Evolutionary conservation across 2,113 vertebrate species (phyloP).

Genomic region (Aspiorhynchus laticeps): DNA sequence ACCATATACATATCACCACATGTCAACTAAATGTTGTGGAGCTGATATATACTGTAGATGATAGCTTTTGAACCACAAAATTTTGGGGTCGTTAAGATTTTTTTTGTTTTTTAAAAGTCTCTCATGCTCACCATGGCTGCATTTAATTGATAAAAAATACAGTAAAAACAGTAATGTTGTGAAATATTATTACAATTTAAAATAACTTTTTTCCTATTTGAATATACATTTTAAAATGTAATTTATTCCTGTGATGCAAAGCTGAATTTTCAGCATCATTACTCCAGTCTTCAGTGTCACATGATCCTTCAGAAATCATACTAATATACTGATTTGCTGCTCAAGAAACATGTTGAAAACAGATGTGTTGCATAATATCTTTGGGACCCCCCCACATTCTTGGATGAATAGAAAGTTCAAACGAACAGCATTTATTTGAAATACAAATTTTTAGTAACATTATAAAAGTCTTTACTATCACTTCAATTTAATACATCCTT

Average conservation of each 20-base stretch:
- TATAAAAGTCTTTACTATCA: neutral
- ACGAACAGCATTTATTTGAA: neutral
- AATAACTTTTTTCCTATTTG: neutral
- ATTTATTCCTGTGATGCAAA: neutral
- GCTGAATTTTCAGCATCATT: neutral
- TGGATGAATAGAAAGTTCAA: neutral
- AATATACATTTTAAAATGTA: neutral
- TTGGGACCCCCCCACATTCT: neutral
- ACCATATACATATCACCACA: slow-evolving; percentile 17
- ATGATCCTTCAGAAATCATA: neutral
- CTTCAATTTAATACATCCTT: neutral
- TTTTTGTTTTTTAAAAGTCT: neutral
- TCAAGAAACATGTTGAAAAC: neutral
- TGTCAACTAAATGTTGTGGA: neutral
- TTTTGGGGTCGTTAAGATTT: neutral
- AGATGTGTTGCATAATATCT: neutral
- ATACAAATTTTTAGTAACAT: neutral
- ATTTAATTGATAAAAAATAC: neutral
- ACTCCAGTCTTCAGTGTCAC: neutral
- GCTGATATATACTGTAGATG: neutral
- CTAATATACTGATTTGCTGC: neutral
- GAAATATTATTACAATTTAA: neutral
- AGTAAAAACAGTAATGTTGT: neutral
- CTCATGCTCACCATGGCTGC: neutral
- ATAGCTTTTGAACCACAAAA: neutral